Conservation (phyloP, 23 tunicate species). For the Ciona savignyi region DNA sequence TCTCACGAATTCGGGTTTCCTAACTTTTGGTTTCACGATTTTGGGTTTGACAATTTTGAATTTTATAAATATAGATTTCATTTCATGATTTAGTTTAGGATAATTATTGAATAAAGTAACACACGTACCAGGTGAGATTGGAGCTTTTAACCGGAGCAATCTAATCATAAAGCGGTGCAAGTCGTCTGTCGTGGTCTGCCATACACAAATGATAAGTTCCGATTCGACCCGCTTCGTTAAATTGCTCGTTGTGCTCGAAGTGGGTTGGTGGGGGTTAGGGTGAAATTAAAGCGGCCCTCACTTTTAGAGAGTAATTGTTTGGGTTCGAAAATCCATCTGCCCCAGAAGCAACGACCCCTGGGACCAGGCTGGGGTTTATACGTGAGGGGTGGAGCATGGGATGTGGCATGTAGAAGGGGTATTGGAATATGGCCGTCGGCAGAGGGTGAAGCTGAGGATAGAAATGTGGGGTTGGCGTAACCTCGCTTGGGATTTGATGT, state of each 20-base stretch:
- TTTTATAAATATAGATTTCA: too few species aligned
- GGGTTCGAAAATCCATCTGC: constrained; percentile 11
- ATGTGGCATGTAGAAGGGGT: not conserved
- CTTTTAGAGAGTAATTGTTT: constrained; percentile 31
- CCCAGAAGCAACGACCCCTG: not conserved
- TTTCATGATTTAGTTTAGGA: too few species aligned
- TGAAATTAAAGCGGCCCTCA: constrained; percentile 36
- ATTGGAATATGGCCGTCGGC: constrained; percentile 14
- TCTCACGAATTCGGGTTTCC: too few species aligned
- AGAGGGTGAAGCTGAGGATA: constrained; percentile 8
- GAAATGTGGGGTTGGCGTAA: constrained; percentile 14
- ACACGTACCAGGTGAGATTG: too few species aligned
- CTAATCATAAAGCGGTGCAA: too few species aligned
- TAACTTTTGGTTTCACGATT: too few species aligned
- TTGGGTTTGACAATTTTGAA: too few species aligned
- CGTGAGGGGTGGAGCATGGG: not conserved
- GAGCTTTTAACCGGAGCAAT: too few species aligned
- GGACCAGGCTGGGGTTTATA: not conserved
- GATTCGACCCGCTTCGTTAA: constrained; percentile 10
- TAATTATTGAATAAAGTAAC: too few species aligned
- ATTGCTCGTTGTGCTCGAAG: constrained; percentile 3
- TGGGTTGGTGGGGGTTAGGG: too few species aligned
- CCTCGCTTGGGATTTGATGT: too few species aligned
- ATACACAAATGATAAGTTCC: constrained; percentile 6
- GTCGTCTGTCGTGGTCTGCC: too few species aligned